Evolutionary conservation across 1,140 invertebrate genomes (phyloP).

Genomic region (Drosophila littoralis): DNA sequence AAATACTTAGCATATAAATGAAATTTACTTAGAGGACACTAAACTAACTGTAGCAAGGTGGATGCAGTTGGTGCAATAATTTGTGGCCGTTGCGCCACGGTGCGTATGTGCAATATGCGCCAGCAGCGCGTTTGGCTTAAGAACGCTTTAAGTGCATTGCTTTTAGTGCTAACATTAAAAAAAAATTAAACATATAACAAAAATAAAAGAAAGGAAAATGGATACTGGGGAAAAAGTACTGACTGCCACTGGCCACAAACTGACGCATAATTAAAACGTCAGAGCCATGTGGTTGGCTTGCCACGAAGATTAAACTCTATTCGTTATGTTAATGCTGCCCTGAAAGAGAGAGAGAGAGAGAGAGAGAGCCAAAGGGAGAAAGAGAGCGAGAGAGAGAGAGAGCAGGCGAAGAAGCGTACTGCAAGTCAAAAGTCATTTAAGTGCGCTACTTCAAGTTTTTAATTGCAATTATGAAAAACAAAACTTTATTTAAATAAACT

Average conservation of each 20-base stretch:
- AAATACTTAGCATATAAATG: constrained; percentile 58
- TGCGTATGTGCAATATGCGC: constrained; percentile 67
- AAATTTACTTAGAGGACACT: constrained; percentile 53
- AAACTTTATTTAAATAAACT: constrained; percentile 68
- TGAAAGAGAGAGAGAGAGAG: constrained; percentile 2
- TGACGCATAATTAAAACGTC: constrained; percentile 80
- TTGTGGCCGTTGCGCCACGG: constrained; percentile 23
- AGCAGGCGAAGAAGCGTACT: constrained; percentile 1
- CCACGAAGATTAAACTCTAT: constrained; percentile 67
- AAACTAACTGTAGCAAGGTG: constrained; percentile 38
- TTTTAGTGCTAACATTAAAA: constrained; percentile 65
- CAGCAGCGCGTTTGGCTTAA: constrained; percentile 6
- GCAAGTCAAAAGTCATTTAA: constrained; percentile 71
- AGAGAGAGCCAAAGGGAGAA: constrained; percentile 4
- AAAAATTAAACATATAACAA: constrained; percentile 8
- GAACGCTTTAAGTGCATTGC: constrained; percentile 67
- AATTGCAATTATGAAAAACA: constrained; percentile 78
- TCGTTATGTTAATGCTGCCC: constrained; percentile 44
- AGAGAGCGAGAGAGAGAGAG: not conserved
- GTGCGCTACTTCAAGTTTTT: constrained; percentile 67
- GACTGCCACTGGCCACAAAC: constrained; percentile 52
- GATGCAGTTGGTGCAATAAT: constrained; percentile 12
- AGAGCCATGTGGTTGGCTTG: constrained; percentile 72
- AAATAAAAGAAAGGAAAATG: constrained; percentile 25
- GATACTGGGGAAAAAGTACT: constrained; percentile 1